Evolutionary conservation across 2,113 vertebrate genomes (phyloP).

Genomic region (Pedetes capensis): DNA sequence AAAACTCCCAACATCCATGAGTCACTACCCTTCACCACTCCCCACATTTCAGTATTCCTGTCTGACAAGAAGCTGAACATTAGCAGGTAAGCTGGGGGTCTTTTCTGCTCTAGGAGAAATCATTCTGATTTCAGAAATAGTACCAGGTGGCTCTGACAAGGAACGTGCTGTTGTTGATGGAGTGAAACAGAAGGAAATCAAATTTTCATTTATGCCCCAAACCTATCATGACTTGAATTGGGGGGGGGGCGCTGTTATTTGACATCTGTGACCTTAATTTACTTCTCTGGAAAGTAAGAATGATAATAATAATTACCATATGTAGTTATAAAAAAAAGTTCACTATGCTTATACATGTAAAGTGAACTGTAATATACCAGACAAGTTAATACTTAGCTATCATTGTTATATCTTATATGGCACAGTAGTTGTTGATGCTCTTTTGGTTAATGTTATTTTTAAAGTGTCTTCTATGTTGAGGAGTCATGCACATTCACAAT

Average conservation of each 20-base stretch:
- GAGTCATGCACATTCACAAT: background rate
- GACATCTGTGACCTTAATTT: background rate
- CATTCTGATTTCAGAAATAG: background rate
- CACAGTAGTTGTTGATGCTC: background rate
- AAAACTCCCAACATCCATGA: background rate
- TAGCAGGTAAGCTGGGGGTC: fast-evolving
- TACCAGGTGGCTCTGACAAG: background rate
- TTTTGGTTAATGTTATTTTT: background rate
- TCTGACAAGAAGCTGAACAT: background rate
- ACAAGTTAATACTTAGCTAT: background rate
- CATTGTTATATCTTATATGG: background rate
- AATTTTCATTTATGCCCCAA: background rate
- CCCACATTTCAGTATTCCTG: background rate
- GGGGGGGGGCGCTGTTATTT: background rate
- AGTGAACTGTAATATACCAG: background rate
- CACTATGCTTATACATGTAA: background rate
- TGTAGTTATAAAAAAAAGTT: background rate
- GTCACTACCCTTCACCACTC: background rate
- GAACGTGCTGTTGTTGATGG: background rate
- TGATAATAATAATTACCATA: background rate
- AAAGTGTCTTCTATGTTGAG: background rate
- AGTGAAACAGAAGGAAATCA: background rate
- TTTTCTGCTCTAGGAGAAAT: background rate
- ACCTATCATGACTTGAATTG: background rate
- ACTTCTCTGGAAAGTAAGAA: background rate